Conservation (phyloP, 2,113 vertebrate species). For the Typhlomys cinereus region DNA sequence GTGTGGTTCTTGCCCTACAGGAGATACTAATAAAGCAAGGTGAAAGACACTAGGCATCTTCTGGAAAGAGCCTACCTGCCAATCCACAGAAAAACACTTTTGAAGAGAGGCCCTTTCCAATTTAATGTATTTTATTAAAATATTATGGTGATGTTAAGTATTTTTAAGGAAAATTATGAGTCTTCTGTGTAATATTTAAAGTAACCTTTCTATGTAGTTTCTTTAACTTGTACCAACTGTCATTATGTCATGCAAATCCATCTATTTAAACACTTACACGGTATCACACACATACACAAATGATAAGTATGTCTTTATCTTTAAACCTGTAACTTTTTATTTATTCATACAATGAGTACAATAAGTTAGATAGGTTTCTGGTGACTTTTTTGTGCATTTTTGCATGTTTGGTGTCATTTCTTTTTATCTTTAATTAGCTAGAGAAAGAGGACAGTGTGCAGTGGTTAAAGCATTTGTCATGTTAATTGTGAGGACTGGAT, state of each 20-base stretch:
- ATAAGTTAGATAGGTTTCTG: not conserved
- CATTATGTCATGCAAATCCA: not conserved
- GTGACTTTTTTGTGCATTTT: not conserved
- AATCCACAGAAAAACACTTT: not conserved
- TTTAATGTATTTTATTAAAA: not conserved
- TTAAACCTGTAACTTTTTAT: conserved; percentile 1
- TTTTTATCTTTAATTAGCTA: not conserved
- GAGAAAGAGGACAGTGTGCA: no score
- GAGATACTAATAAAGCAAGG: not conserved
- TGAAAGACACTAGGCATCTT: no score
- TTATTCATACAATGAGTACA: not conserved
- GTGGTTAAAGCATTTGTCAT: no score
- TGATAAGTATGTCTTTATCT: not conserved
- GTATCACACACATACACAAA: not conserved
- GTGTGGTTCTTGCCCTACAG: not conserved
- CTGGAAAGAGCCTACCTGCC: no score
- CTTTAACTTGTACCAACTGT: not conserved
- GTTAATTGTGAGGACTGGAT: no score
- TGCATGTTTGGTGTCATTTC: not conserved
- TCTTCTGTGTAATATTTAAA: not conserved
- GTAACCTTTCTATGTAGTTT: not conserved
- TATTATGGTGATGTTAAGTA: not conserved
- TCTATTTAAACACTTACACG: not conserved
- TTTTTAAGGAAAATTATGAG: conserved; percentile 6
- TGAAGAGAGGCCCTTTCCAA: not conserved